Evolutionary conservation across 2,888 invertebrate species (phyloP).

Genomic region (Philopedon plagiatum): DNA sequence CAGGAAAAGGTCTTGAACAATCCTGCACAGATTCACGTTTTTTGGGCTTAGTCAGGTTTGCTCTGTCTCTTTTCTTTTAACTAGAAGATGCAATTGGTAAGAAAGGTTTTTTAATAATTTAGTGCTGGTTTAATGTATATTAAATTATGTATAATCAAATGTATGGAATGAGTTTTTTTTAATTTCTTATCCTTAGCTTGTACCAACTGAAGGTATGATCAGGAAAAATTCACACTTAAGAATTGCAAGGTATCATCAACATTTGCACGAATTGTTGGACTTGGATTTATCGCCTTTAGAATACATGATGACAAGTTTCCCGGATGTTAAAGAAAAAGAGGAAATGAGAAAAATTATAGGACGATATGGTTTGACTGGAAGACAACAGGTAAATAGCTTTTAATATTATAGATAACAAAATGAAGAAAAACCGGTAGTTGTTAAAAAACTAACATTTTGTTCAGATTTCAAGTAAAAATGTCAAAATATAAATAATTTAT

Average conservation of each 20-base stretch:
- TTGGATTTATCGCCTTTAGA: constrained; percentile 95
- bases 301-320: constrained; percentile 98
- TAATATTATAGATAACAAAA: too few species aligned
- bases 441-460: too few species aligned
- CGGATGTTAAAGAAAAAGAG: constrained; percentile 97
- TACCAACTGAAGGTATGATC: constrained; percentile 96
- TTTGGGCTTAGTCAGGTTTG: too few species aligned
- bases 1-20: too few species aligned
- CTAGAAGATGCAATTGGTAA: too few species aligned
- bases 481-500: too few species aligned
- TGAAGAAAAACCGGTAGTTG: neutral
- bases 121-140: too few species aligned
- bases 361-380: constrained; percentile 95
- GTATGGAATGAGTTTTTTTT: neutral
- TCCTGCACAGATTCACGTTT: too few species aligned
- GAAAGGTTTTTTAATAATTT: too few species aligned
- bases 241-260: constrained; percentile 98
- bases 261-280: constrained; percentile 96
- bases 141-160: neutral
- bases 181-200: constrained; percentile 73
- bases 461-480: too few species aligned
- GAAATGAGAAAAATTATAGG: constrained; percentile 99
- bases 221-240: constrained; percentile 98
- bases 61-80: too few species aligned
- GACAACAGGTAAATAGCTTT: constrained; percentile 82